Percentiles rank a stretch among this genome's conserved stretches.
These are phyloP conservation scores for Archips crataeganus DNA, from an alignment of 2,888 invertebrate species.

Conservation along the genomic window DNA sequence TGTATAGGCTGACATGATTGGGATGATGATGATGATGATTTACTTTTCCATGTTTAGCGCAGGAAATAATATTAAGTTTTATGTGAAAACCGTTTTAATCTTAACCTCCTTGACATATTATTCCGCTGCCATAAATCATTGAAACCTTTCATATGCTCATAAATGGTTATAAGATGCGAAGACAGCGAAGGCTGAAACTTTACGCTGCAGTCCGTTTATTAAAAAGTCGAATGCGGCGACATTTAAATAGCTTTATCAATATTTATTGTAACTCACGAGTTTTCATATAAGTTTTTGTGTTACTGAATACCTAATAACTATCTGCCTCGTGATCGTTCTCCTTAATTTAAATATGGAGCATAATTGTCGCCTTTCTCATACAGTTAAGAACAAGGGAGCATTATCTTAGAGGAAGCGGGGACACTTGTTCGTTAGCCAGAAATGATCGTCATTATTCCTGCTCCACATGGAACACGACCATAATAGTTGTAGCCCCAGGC, in stretches of 20 bases:
- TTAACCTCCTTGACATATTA: conserved; percentile 35
- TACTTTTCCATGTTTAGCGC: conserved; percentile 11
- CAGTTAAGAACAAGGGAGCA: conserved; percentile 35
- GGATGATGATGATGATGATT: too few species aligned
- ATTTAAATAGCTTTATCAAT: conserved; percentile 17
- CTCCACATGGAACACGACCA: conserved; percentile 38
- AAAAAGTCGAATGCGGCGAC: conserved; percentile 17
- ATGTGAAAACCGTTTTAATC: conserved; percentile 26
- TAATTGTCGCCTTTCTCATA: conserved; percentile 14
- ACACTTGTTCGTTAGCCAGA: conserved; percentile 42
- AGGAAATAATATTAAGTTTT: conserved; percentile 19
- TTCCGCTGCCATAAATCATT: conserved; percentile 28
- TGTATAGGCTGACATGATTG: too few species aligned
- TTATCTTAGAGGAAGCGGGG: conserved; percentile 44
- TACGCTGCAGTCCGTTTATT: conserved; percentile 23
- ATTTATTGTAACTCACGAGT: background rate
- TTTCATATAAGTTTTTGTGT: background rate
- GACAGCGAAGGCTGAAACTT: conserved; percentile 29
- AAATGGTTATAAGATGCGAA: conserved; percentile 32
- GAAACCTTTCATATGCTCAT: conserved; percentile 24
- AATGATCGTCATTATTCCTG: conserved; percentile 43
- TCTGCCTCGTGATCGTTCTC: background rate
- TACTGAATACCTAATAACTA: conserved; percentile 2
- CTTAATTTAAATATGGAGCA: background rate
- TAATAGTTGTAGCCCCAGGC: conserved; percentile 36